Base-by-base conservation (phyloP, 2,113 vertebrate species). In the Dicerorhinus sumatrensis region DNA sequence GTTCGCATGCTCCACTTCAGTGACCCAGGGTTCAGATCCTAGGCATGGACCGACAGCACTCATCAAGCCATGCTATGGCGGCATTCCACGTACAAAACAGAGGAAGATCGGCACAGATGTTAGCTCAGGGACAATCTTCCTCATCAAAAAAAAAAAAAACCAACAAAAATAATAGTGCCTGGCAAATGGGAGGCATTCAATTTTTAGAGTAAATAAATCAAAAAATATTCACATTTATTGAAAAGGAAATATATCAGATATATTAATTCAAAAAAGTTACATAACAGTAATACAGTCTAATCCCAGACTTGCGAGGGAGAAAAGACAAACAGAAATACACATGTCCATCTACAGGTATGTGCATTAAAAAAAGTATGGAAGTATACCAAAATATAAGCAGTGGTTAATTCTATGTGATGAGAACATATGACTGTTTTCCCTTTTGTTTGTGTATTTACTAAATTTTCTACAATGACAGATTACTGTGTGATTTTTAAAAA, bases 401-500 rank as follows among this genome's bases (percentile, higher is more conserved):
- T 91, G 25, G 33, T 46, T 60, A 80, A 42, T 75, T 76, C 54
- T 91, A 25, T 27, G 16, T 29, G 39, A 89, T 67, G 4, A 93
- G 36, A 84, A 76, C 13, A 94, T 21, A 65, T 42, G 58, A 87
- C 51, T 88, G 42, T 36, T 62, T 88, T 51, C 77, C 67, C 31
- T 75, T 93, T 46, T 81, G 48, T 80, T 93, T 82, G 36, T 88
- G 17, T 91, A 91, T 89, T 94, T 91, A 84, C 54, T 91, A 86
- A 70, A 36, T 88, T 82, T n/a, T 56, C 62, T 79, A 51, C 29
- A 79, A 81, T 48, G 21, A 77, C 82, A 87, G 11, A 89, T 65
- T n/a, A 54, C 51, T 51, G 18, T 65, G 23, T 88, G 31, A 69
- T 90, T 94, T 10, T 11, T 20, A 65, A 54, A 75, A 46, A 65